Percentiles rank a stretch among this genome's conserved stretches.
Evolutionary conservation across 2,113 vertebrate species (phyloP).

Genomic region (Stegastes partitus): DNA sequence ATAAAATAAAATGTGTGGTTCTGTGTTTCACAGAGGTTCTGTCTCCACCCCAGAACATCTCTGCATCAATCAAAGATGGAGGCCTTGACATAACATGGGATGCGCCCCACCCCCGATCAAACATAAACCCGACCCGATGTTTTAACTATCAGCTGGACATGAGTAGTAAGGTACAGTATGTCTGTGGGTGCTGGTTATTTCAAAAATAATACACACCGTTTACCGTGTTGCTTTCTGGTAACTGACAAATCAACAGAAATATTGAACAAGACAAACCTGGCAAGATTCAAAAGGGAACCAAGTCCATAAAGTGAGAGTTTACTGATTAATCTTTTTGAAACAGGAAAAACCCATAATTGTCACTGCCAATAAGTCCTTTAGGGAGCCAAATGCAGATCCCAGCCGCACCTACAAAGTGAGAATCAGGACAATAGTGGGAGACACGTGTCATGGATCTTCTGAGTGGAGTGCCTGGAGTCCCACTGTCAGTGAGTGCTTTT

Average conservation of each 20-base stretch:
- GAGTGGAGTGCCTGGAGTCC: constrained; percentile 76
- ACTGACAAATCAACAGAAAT: not conserved
- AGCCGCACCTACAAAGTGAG: constrained; percentile 43
- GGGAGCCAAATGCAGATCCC: constrained; percentile 25
- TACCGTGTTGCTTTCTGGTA: not conserved
- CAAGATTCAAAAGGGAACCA: not conserved
- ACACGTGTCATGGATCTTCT: fast-evolving
- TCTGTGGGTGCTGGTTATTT: not conserved
- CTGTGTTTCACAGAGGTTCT: constrained; percentile 57
- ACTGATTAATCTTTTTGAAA: constrained; percentile 15
- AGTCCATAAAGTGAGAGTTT: constrained; percentile 2
- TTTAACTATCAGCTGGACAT: constrained; percentile 66
- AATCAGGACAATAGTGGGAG: not conserved
- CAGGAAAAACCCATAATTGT: not conserved
- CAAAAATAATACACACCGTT: not conserved
- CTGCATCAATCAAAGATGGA: constrained; percentile 34
- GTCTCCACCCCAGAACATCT: constrained; percentile 54
- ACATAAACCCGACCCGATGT: fast-evolving
- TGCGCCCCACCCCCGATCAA: fast-evolving
- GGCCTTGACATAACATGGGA: constrained; percentile 60
- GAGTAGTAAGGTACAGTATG: constrained; percentile 46
- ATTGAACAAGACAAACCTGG: not conserved
- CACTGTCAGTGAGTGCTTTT: constrained; percentile 59
- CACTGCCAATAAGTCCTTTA: fast-evolving
- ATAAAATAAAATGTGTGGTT: no score